Base-by-base conservation (phyloP, 1,140 invertebrate species). In the Megalopta genalis region DNA sequence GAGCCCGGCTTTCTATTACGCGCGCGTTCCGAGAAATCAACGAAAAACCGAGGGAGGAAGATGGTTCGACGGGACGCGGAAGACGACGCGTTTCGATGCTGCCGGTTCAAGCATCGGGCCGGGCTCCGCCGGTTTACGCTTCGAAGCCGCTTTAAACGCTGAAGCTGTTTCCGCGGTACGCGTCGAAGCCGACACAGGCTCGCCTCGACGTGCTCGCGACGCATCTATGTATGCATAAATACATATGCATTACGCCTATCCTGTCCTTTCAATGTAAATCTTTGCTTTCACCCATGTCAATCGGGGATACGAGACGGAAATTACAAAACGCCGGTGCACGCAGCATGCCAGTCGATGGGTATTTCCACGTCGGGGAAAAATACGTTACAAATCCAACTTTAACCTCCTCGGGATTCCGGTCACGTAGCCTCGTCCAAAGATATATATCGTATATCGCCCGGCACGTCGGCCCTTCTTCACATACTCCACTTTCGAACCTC, bases 351-450 rank as follows among this genome's bases (percentile, higher is more conserved):
- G 84, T 83, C 85, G 85, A 87, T 87, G 86, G 84, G 81, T 87
- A 89, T 88, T 87, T 84, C 71, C 84, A 86, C 83, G 76, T 88
- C 81, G 68, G 60, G 80, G 86, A 87, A 89, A 89, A 89, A 89
- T 89, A 89, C 86, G 87, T 89, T 88, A 89, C 87, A 89, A 89
- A 89, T 88, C 85, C 80, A 88, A 89, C 88, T 88, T 87, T 88
- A 89, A 90, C 84, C 80, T 84, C 63, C 75, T 83, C 52, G 54
- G 62, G 65, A 89, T 90, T 89, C 88, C 82, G 75, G 79, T 88
- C 88, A 90, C 88, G 87, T 87, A 88, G 72, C 78, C 75, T 79
- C 63, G 74, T 86, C 74, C 84, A 64, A 86, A 87, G 84, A 87
- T 87, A 87, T 87, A 86, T 86, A 84, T 87, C 85, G 81, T 86